Evolutionary conservation across 2,888 invertebrate species (phyloP), one percentile per base, ranked within the genome.

Genomic region (Caradrina kadenii): DNA sequence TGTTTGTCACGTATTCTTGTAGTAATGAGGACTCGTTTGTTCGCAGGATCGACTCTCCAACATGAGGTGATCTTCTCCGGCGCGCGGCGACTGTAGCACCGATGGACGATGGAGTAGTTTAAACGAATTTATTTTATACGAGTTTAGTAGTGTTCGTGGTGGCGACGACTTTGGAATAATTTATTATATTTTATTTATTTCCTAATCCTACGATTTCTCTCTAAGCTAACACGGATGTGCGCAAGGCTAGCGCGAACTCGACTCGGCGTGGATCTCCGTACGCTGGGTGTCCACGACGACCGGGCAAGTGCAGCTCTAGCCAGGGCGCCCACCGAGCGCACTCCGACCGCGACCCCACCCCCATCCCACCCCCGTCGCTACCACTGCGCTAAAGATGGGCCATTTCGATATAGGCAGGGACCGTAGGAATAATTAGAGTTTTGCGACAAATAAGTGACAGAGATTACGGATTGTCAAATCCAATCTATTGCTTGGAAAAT

Each of bases 301-400:
- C 86, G 87, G 85, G 92, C 86, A 64, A 87, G 92, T 88, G 95
- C 85, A 96, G 95, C 86, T 82, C 88, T 92, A 95, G 95, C 95
- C 95, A 92, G 89, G 92, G 91, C 93, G 93, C 85, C 90, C 91
- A 90, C 91, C 91, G 89, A 84, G 83, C 87, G 90, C 91, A 94
- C 92, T 81, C 89, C 86, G 89, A 87, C 77, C 52, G 68, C 31
- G n/a, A 4, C n/a, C 54, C 26, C 42, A 0, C 58, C 52, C 50
- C 50, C 54, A 48, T 61, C 79, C 79, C 73, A 10, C 21, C 63
- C 73, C 70, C 79, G 70, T 88, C 90, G 86, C 84, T 69, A 52
- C 83, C 79, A 80, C 89, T 86, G 76, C 87, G 83, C 87, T 83
- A 56, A 75, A 71, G 83, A 88, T 90, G 91, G 92, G 91, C 93